These are phyloP conservation scores for Apotomis capreana DNA, from an alignment of 2,888 invertebrate genomes.

Conservation along the genomic window DNA sequence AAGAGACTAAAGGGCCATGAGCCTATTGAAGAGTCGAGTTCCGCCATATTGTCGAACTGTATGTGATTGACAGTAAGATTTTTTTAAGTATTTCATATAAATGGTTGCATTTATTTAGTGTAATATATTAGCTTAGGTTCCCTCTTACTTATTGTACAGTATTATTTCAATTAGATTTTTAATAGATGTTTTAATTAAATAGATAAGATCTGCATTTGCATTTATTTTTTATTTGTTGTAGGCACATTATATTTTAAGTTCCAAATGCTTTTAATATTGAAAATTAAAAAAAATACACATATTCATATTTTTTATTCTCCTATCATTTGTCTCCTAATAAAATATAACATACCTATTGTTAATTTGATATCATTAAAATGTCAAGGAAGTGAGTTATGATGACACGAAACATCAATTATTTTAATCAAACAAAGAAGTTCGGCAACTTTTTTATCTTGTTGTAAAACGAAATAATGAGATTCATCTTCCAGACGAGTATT, in stretches of 20 bases:
- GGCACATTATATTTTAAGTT: constrained; percentile 34
- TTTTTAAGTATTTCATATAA: constrained; percentile 46
- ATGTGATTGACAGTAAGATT: constrained; percentile 38
- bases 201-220: constrained; percentile 23
- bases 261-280: constrained; percentile 17
- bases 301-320: background rate
- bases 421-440: constrained; percentile 25
- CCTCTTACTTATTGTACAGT: constrained; percentile 44
- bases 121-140: constrained; percentile 37
- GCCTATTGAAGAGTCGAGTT: background rate
- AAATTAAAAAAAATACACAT: constrained; percentile 3
- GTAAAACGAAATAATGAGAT: constrained; percentile 6
- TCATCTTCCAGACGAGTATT: background rate
- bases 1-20: constrained; percentile 16
- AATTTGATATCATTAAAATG: background rate
- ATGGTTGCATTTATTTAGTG: constrained; percentile 51
- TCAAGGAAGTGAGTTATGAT: background rate
- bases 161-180: constrained; percentile 43
- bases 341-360: too few species aligned
- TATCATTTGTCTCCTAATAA: background rate
- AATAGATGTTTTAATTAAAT: constrained; percentile 12
- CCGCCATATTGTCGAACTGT: constrained; percentile 24
- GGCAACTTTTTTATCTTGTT: constrained; percentile 1
- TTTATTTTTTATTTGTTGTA: constrained; percentile 37
- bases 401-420: background rate